Percentiles rank a stretch among this genome's conserved stretches.
These are phyloP conservation scores for Drosophila triauraria DNA, from an alignment of 1,140 invertebrate species.

Conservation along the genomic window DNA sequence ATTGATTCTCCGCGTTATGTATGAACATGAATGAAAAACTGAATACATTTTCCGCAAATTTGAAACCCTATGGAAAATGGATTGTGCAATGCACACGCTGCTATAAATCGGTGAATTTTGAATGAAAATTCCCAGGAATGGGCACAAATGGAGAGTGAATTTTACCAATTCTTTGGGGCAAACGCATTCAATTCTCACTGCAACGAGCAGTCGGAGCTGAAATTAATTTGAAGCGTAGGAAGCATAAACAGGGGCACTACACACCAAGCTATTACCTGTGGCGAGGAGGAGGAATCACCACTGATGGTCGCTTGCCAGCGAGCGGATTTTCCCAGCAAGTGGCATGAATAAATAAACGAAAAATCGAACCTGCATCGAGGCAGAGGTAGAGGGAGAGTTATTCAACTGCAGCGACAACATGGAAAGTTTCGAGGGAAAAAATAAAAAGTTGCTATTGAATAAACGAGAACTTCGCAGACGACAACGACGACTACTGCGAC, in stretches of 20 bases:
- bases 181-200: constrained; percentile 2
- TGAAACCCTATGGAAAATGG: background rate
- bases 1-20: background rate
- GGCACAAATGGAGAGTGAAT: background rate
- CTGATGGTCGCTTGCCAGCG: background rate
- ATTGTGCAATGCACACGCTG: constrained; percentile 8
- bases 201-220: constrained; percentile 8
- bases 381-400: background rate
- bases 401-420: constrained; percentile 23
- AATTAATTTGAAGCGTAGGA: constrained; percentile 66
- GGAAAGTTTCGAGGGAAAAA: constrained; percentile 8
- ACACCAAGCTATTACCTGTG: constrained; percentile 15
- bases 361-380: constrained; percentile 33
- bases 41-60: constrained; percentile 1
- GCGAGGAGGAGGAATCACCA: background rate
- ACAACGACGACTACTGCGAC: background rate
- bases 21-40: background rate
- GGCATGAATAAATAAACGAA: constrained; percentile 68
- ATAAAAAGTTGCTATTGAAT: constrained; percentile 45
- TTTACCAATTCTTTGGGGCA: constrained; percentile 6
- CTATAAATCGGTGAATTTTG: constrained; percentile 13
- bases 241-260: constrained; percentile 34
- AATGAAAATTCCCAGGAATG: constrained; percentile 1
- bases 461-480: constrained; percentile 45
- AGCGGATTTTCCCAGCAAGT: constrained; percentile 37